Evolutionary conservation across 2,888 invertebrate genomes (phyloP).

Genomic region (Philereme vetulata): DNA sequence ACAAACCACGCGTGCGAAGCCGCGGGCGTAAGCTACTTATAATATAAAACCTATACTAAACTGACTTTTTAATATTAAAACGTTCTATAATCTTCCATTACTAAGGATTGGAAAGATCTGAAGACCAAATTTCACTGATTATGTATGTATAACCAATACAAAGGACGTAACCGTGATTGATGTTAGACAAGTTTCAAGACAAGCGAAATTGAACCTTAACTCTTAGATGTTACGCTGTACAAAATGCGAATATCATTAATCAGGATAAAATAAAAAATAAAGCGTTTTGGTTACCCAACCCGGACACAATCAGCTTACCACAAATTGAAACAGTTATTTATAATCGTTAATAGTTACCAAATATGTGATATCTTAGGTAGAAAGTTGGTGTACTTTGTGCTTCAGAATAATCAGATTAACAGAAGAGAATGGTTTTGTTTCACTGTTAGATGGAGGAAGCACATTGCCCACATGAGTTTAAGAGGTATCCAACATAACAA

Average conservation of each 20-base stretch:
- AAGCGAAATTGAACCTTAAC: constrained; percentile 23
- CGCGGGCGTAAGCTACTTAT: no score
- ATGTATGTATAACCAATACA: constrained; percentile 23
- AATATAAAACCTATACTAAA: no score
- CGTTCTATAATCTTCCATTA: no score
- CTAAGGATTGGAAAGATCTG: no score
- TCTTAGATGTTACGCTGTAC: constrained; percentile 12
- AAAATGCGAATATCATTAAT: constrained; percentile 24
- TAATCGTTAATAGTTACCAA: constrained; percentile 10
- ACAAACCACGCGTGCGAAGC: no score
- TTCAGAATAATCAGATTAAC: no score
- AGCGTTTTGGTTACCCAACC: constrained; percentile 17
- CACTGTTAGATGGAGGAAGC: no score
- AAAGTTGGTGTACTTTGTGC: no score
- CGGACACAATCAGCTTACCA: constrained; percentile 25
- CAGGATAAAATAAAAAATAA: constrained; percentile 24
- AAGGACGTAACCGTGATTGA: constrained; percentile 35
- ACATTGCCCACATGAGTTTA: no score
- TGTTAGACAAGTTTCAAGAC: constrained; percentile 28
- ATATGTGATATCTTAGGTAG: constrained; percentile 1
- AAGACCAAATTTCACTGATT: not conserved
- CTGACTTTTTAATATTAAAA: no score
- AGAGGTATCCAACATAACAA: no score
- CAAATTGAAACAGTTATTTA: constrained; percentile 22
- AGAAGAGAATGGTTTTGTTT: no score